These are phyloP conservation scores for Muscicapa striata DNA, from an alignment of 2,797 vertebrate species.

Conservation along the genomic window DNA sequence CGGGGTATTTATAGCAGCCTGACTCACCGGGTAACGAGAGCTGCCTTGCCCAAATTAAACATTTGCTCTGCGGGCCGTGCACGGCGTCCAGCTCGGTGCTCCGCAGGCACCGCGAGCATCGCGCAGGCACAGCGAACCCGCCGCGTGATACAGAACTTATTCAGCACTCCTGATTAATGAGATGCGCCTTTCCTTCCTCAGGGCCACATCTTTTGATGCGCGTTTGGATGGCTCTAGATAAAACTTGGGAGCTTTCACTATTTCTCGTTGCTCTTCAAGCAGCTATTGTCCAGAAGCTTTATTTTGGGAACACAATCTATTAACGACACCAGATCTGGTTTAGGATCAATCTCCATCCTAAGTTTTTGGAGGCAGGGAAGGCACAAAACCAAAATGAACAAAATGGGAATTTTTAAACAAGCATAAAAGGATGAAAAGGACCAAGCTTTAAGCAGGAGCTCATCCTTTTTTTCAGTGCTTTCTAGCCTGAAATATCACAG, in stretches of 20 bases:
- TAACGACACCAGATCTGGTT: neutral
- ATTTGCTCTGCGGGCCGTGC: neutral
- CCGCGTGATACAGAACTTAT: neutral
- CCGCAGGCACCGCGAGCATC: neutral
- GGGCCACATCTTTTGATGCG: neutral
- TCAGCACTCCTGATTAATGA: neutral
- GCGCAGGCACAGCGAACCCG: neutral
- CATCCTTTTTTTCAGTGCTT: neutral
- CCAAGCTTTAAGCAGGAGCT: neutral
- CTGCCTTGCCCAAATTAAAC: neutral
- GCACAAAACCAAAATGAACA: neutral
- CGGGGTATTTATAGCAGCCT: slow-evolving; percentile 56
- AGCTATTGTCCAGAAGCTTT: neutral
- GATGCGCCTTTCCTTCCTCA: neutral
- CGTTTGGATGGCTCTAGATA: neutral
- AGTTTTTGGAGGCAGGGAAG: neutral
- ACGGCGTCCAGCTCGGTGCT: neutral
- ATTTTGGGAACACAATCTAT: too few relatives aligned
- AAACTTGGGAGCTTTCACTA: neutral
- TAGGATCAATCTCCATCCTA: neutral
- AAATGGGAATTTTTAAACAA: neutral
- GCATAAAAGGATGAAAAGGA: neutral
- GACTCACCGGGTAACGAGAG: slow-evolving; percentile 44
- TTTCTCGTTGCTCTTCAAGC: neutral
- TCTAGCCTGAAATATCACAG: neutral